A percentile compares a stretch with the other conserved stretches of the same genome.
phyloP scores from a whole-genome alignment of 2,888 invertebrate genomes.

The Calliphora vomitoria region DNA sequence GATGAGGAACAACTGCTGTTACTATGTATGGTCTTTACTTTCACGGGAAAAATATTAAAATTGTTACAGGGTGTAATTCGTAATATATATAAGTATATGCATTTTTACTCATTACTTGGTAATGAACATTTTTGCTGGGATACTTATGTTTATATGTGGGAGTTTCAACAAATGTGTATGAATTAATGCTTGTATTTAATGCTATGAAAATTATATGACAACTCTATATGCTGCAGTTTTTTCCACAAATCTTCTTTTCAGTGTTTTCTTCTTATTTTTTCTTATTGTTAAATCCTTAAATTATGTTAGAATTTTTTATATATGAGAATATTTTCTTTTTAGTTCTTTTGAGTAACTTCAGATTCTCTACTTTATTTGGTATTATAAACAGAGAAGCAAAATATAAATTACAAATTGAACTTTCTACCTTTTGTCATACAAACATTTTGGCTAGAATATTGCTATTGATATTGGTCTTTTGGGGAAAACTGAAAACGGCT shows the following conservation, averaged over 20 bases:
- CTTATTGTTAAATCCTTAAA: constrained; percentile 27
- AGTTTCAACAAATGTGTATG: constrained; percentile 20
- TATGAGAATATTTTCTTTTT: background rate
- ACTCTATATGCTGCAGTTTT: background rate
- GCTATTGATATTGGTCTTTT: no score
- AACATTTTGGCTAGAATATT: background rate
- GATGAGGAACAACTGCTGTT: no score
- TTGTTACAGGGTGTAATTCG: no score
- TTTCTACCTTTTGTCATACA: no score
- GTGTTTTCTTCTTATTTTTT: background rate
- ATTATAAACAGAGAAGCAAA: background rate
- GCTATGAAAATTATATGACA: constrained; percentile 11
- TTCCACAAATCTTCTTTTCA: background rate
- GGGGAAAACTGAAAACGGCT: no score
- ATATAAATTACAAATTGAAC: background rate
- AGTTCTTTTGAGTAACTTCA: constrained; percentile 5
- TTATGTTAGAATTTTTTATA: constrained; percentile 21
- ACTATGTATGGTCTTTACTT: no score
- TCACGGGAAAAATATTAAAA: no score
- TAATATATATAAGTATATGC: no score
- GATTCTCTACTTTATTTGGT: background rate
- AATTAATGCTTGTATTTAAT: constrained; percentile 18
- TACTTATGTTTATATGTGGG: constrained; percentile 1
- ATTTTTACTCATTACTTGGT: no score
- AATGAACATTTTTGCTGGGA: no score